Evolutionary conservation across 2,797 vertebrate genomes (phyloP).

Genomic region (Salmo trutta): DNA sequence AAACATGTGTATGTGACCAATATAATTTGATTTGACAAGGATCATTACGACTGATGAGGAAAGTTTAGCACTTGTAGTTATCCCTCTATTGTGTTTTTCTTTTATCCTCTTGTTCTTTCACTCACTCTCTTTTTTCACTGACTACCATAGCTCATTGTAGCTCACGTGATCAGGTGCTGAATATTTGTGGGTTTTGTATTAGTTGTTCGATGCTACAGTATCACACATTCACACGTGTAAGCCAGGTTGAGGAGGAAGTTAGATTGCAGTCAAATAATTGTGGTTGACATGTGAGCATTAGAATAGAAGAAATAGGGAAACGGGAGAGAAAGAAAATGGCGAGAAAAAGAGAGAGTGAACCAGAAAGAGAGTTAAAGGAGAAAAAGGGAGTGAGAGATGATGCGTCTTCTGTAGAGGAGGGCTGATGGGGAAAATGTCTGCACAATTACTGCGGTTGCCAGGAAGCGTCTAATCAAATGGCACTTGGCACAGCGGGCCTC

Average conservation of each 20-base stretch:
- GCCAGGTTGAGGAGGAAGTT: slow-evolving; percentile 1
- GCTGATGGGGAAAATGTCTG: slow-evolving; percentile 44
- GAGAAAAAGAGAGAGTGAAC: neutral
- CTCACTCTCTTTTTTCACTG: neutral
- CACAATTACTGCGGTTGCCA: slow-evolving; percentile 64
- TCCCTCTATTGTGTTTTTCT: neutral
- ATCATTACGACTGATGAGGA: neutral
- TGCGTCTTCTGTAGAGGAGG: slow-evolving; percentile 1
- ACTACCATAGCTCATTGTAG: neutral
- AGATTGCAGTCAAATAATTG: neutral
- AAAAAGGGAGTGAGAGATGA: slow-evolving; percentile 19
- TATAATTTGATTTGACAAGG: neutral
- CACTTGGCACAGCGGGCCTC: slow-evolving; percentile 65
- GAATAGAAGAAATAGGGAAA: slow-evolving; percentile 9
- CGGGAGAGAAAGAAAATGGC: neutral
- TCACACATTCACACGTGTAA: neutral
- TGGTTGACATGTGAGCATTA: neutral
- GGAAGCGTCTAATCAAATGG: slow-evolving; percentile 68
- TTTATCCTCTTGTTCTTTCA: neutral
- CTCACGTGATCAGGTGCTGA: slow-evolving; percentile 6
- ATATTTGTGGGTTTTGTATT: slow-evolving; percentile 13
- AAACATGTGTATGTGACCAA: too few species aligned
- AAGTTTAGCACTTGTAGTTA: neutral
- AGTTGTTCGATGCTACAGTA: neutral
- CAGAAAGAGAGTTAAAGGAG: slow-evolving; percentile 13